Evolutionary conservation across 2,797 vertebrate species (phyloP).

Genomic region (Odontamblyopus lacepedii): DNA sequence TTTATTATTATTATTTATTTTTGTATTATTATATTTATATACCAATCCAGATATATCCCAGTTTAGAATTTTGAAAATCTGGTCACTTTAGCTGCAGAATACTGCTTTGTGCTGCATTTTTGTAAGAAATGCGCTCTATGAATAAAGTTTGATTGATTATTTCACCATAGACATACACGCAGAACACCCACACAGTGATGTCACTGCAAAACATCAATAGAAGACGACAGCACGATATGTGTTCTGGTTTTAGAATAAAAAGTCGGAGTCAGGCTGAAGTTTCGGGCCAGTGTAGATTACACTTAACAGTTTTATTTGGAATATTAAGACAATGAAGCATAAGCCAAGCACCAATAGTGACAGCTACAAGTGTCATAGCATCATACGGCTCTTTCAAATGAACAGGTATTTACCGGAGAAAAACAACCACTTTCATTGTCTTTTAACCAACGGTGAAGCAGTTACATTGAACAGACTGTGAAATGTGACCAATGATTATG

Average conservation of each 20-base stretch:
- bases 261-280: slow-evolving; percentile 43
- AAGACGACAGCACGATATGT: not conserved
- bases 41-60: too few relatives aligned
- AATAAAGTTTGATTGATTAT: too few relatives aligned
- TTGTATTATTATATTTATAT: too few relatives aligned
- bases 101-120: too few relatives aligned
- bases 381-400: slow-evolving; percentile 79
- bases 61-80: too few relatives aligned
- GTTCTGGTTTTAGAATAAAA: not conserved
- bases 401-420: slow-evolving; percentile 77
- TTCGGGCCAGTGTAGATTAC: slow-evolving; percentile 71
- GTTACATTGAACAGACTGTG: slow-evolving; percentile 72
- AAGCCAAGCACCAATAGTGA: slow-evolving; percentile 85
- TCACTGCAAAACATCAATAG: not conserved
- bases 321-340: slow-evolving; percentile 88
- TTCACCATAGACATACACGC: too few relatives aligned
- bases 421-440: slow-evolving; percentile 55
- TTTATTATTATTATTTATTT: too few relatives aligned
- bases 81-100: too few relatives aligned
- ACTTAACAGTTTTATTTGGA: slow-evolving; percentile 85
- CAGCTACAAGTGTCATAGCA: slow-evolving; percentile 79
- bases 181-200: not conserved
- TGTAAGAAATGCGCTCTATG: too few relatives aligned
- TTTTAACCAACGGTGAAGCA: slow-evolving; percentile 60
- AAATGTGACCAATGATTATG: slow-evolving; percentile 73